Base-by-base conservation (phyloP, 2,797 vertebrate species). In the Anas bahamensis region DNA sequence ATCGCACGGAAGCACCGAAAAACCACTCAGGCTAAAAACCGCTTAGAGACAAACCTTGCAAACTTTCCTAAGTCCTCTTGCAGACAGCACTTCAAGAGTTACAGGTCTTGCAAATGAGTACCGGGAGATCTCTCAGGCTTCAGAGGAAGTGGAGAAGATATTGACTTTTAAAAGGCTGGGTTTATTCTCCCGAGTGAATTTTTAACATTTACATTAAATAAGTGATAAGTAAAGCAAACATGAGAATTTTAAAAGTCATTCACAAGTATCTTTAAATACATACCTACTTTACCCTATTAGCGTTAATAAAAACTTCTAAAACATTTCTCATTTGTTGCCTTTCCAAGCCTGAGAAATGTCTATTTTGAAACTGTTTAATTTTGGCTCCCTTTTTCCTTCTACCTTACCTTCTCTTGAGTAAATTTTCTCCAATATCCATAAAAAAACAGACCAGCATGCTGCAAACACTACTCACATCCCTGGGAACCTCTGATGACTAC, bases 131-230 rank as follows among this genome's bases (percentile, higher is more conserved):
- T 90, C 70, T 7, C n/a, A 73, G 86, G 82, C 56, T 75, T 64
- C 11, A 53, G 59, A 10, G 89, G 37, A 90, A 69, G 72, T 69
- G 82, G 37, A 64, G 81, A 68, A 88, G 15, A 41, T 53, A 82
- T 6, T 95, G 92, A 85, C 79, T 92, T 84, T 59, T 31, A 83
- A 72, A 87, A 92, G 39, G 29, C 79, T 93, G 70, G 63, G 23
- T 68, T 88, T 73, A 29, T 76, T 76, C 82, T 76, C 91, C 59
- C 66, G 8, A 29, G 76, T 78, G 86, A 63, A 89, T 81, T 56
- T 53, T 76, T 94, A 89, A 90, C 93, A 95, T 96, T 95, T 95
- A 90, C 79, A 73, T 93, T 89, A 95, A 92, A 53, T 81, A 89
- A 90, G 73, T 55, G 76, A n/a, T 72, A 94, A 75, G 56, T 31